phyloP scores from a whole-genome alignment of 1,140 invertebrate species.

The Samia ricini region DNA sequence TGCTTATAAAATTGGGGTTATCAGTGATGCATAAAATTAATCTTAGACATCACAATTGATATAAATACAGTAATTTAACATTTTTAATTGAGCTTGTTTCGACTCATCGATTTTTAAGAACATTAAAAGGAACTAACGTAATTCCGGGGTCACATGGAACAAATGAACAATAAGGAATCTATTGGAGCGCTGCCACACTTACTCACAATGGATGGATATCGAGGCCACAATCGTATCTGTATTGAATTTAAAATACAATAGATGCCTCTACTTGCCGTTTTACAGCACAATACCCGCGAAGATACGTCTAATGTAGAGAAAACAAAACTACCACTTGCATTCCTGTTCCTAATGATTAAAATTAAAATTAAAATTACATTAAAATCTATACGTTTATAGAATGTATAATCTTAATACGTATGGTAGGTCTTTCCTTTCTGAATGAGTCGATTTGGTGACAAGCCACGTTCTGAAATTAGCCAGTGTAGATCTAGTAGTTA shows the following conservation, averaged over 20 bases:
- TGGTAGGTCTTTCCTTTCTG: too few species aligned
- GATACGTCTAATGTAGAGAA: background rate
- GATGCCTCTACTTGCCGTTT: background rate
- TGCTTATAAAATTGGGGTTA: background rate
- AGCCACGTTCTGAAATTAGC: too few species aligned
- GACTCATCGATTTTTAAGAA: background rate
- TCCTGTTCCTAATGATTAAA: background rate
- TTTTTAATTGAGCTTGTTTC: background rate
- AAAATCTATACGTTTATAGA: too few species aligned
- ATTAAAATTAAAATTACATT: too few species aligned
- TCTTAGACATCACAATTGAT: background rate
- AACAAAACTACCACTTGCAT: background rate
- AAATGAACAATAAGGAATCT: conserved; percentile 1
- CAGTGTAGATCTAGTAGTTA: too few species aligned
- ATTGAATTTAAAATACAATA: conserved; percentile 2
- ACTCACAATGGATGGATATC: conserved; percentile 6
- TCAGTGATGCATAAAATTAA: background rate
- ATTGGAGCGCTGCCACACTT: conserved; percentile 6
- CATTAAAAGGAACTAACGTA: background rate
- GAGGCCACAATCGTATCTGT: conserved; percentile 1
- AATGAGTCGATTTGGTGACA: too few species aligned
- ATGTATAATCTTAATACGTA: too few species aligned
- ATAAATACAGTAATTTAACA: background rate
- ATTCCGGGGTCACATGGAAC: background rate
- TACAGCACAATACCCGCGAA: background rate